Evolutionary conservation across 2,888 invertebrate genomes (phyloP), one percentile per base, ranked within the genome.

Genomic region (Stratiomys singularior): DNA sequence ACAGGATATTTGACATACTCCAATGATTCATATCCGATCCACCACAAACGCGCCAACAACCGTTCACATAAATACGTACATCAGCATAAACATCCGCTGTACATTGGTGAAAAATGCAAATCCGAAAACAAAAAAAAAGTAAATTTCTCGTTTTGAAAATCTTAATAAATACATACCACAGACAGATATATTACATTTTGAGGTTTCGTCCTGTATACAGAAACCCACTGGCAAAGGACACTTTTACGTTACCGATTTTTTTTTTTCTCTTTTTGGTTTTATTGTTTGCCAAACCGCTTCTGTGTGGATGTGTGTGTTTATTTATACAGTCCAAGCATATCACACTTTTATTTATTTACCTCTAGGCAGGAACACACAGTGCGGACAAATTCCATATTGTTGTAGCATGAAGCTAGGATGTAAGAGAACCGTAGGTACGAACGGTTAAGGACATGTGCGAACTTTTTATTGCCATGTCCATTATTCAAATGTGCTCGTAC

Each of bases 101-200:
- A 18, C 13, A 9, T 60, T 21, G 23, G 18, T 60, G 25, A 5
- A 60, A n/a, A 66, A 66, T 66, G 66, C 66, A 66, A 66, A 66
- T 66, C 37, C 66, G 21, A 18, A 66, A 66, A 37, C 30, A 66
- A n/a, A n/a, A n/a, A n/a, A n/a, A n/a, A n/a, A n/a, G n/a, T n/a
- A n/a, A 18, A 18, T 66, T n/a, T 37, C 15, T 37, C 2, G 63
- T n/a, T 9, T 9, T 58, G n/a, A 37, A 37, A 66, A 66, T 66
- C 66, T 66, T 66, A 66, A 66, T 66, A 66, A 66, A 66, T 66
- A 66, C 37, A 66, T 37, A 37, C n/a, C 66, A 28, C 27, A 21
- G 66, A 52, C 66, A 30, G 37, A 66, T 66, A 66, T 66, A 66
- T 66, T 66, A 30, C 66, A 66, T 66, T 37, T 66, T 66, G 66